Conservation (phyloP, 2,888 invertebrate species). For the Scaptomyza polygonia region DNA sequence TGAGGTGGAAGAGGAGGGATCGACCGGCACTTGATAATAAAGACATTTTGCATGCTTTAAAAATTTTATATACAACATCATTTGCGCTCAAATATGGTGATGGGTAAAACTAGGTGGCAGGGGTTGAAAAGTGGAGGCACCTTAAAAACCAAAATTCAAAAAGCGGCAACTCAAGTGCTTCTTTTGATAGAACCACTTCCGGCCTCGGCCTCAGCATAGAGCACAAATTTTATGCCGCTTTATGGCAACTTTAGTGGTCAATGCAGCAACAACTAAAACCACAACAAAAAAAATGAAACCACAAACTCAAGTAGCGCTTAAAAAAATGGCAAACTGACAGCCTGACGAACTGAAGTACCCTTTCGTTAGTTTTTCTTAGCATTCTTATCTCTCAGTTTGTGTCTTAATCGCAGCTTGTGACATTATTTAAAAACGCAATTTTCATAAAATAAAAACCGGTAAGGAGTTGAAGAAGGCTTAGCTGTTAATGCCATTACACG, state of each 20-base stretch:
- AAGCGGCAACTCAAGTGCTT: constrained; percentile 70
- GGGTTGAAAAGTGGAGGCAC: constrained; percentile 34
- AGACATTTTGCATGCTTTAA: constrained; percentile 72
- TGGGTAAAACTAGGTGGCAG: not conserved
- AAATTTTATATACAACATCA: constrained; percentile 79
- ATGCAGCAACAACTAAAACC: constrained; percentile 49
- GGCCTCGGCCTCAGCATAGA: constrained; percentile 16
- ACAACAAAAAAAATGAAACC: constrained; percentile 25
- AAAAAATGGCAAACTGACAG: constrained; percentile 50
- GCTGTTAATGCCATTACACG: constrained; percentile 62
- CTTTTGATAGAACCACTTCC: constrained; percentile 46
- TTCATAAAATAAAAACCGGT: constrained; percentile 44
- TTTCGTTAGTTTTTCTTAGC: constrained; percentile 6
- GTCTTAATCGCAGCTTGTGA: constrained; percentile 40
- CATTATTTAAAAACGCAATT: constrained; percentile 77
- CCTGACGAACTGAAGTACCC: constrained; percentile 35
- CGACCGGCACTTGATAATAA: constrained; percentile 69
- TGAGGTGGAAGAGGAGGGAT: not conserved
- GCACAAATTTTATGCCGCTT: constrained; percentile 68
- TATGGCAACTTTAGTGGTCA: constrained; percentile 78
- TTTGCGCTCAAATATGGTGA: constrained; percentile 59
- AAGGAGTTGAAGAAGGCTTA: constrained; percentile 15
- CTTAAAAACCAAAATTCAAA: constrained; percentile 62
- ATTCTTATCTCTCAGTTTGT: not conserved
- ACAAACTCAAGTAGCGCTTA: constrained; percentile 39